phyloP scores from a whole-genome alignment of 2,888 invertebrate genomes.

The Drosophila pegasa region DNA sequence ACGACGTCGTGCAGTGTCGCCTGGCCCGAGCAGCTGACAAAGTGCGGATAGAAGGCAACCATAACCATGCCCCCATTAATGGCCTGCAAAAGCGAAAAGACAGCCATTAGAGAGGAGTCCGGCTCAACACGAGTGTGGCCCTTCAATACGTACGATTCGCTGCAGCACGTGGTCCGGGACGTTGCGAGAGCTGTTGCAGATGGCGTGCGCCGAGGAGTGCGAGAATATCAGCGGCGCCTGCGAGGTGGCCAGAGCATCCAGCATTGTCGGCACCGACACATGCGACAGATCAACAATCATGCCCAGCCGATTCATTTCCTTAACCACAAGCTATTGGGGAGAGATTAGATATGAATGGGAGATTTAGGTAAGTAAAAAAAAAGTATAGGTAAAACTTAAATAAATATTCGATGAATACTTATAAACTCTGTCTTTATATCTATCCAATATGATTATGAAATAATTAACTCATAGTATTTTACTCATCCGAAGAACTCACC shows the following conservation, averaged over 20 bases:
- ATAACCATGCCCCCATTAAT: conserved; percentile 88
- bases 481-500: conserved; percentile 83
- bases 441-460: no score
- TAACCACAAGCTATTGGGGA: conserved; percentile 88
- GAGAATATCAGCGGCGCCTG: conserved; percentile 94
- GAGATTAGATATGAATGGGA: no score
- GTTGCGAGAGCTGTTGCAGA: conserved; percentile 93
- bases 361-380: no score
- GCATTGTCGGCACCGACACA: conserved; percentile 92
- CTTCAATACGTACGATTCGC: conserved; percentile 86
- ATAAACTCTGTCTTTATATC: no score
- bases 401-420: no score
- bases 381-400: no score
- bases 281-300: conserved; percentile 95
- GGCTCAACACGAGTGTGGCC: conserved; percentile 13
- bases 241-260: conserved; percentile 90
- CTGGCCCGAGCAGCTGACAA: conserved; percentile 87
- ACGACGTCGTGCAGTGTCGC: conserved; percentile 87
- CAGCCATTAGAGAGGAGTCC: conserved; percentile 40
- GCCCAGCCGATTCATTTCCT: conserved; percentile 95
- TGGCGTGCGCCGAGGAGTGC: conserved; percentile 92
- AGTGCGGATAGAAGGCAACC: conserved; percentile 88
- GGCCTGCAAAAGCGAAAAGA: conserved; percentile 84
- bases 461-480: background rate
- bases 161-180: conserved; percentile 92